Base-by-base conservation (phyloP, 2,888 invertebrate genomes). In the Coenonympha glycerion region DNA sequence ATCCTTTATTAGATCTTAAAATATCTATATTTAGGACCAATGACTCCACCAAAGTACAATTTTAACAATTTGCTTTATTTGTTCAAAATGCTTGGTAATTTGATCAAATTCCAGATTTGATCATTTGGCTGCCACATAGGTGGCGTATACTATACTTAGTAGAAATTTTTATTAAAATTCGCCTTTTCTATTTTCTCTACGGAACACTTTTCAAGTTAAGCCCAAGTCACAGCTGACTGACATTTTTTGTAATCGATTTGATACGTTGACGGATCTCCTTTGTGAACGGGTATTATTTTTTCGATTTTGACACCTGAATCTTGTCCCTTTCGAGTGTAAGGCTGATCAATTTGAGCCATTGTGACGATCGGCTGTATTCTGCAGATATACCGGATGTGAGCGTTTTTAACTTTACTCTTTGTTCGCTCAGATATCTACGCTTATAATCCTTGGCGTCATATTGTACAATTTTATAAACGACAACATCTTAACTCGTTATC, bases 241-340 rank as follows among this genome's bases (percentile, higher is more conserved):
- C 33, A 34, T 34, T 45, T 45, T 33, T 44, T 45, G 16, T 68
- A 66, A 65, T 61, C 57, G 74, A 76, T 79, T 76, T 80, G 83
- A 84, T 84, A 79, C 80, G 76, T 74, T 76, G 82, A 81, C 81
- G 77, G 74, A 77, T 78, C 68, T 70, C 65, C 54, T 59, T 65
- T 65, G 63, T 80, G 73, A 76, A 76, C 78, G 69, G 69, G 62
- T 66, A 75, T 72, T 72, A 70, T 75, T 73, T 69, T 72, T 69
- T 66, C 69, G 61, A 67, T 65, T 63, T 65, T 83, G 83, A 85
- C 86, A 86, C 86, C 86, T 84, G 86, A 86, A 81, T 73, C 69
- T 70, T 60, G 61, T 76, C 76, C 76, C 66, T 78, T 77, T 74
- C 62, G 65, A 67, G 65, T 64, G 64, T 71, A 64, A 68, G 67